These are phyloP conservation scores for Progne subis DNA, from an alignment of 2,113 vertebrate species.

Conservation along the genomic window DNA sequence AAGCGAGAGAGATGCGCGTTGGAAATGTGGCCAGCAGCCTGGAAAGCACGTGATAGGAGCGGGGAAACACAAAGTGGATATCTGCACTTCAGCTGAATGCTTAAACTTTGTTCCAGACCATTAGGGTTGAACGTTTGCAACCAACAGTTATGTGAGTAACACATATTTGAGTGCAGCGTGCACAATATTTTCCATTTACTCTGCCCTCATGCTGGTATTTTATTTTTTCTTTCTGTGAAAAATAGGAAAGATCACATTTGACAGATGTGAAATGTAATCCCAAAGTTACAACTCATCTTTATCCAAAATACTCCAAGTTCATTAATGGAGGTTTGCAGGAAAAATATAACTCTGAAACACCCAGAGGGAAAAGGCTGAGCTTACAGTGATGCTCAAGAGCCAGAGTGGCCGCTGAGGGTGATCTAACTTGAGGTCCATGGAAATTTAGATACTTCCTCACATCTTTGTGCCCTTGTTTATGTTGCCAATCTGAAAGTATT, in stretches of 20 bases:
- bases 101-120: conserved; percentile 67
- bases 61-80: conserved; percentile 49
- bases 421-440: neutral
- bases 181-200: conserved; percentile 60
- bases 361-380: neutral
- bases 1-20: conserved; percentile 53
- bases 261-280: conserved; percentile 39
- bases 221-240: neutral
- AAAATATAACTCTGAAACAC: neutral
- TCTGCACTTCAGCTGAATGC: conserved; percentile 42
- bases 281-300: conserved; percentile 21
- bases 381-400: neutral
- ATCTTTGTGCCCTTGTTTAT: neutral
- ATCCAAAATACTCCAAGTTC: conserved; percentile 12
- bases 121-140: conserved; percentile 38
- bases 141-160: conserved; percentile 54
- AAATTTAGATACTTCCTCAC: neutral
- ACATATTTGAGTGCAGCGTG: conserved; percentile 32
- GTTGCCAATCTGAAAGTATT: neutral
- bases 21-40: conserved; percentile 45
- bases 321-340: neutral
- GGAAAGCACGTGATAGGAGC: conserved; percentile 53
- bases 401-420: neutral
- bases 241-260: conserved; percentile 33
- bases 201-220: neutral